A percentile compares a stretch with the other conserved stretches of the same genome.
Conservation (phyloP, 2,888 invertebrate species). For the Fragum sueziense region DNA sequence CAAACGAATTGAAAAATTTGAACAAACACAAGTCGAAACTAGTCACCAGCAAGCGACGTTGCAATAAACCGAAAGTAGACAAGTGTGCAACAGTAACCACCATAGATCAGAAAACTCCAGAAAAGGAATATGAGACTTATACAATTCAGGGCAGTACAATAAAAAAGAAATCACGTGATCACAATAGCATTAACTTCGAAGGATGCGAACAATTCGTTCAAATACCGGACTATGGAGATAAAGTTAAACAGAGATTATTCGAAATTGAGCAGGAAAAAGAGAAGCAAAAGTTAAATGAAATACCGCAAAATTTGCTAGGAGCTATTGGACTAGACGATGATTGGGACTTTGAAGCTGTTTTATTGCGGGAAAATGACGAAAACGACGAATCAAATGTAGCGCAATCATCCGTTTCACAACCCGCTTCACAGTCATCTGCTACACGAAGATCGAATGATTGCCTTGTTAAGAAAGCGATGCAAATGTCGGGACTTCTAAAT, state of each 20-base stretch:
- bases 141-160: conserved; percentile 15
- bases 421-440: background rate
- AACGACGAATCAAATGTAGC: background rate
- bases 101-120: background rate
- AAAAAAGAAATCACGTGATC: conserved; percentile 6
- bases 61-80: background rate
- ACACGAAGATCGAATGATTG: background rate
- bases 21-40: background rate
- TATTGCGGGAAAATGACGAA: background rate
- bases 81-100: background rate
- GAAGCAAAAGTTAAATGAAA: background rate
- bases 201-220: background rate
- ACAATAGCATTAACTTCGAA: too few relatives aligned
- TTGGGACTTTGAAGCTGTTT: background rate
- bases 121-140: background rate
- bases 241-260: conserved; percentile 29
- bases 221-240: background rate
- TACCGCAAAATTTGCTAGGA: conserved; percentile 24
- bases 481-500: background rate
- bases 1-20: too few relatives aligned
- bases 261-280: conserved; percentile 5
- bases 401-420: too few relatives aligned
- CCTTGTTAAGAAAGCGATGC: background rate
- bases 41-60: background rate
- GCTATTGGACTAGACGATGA: background rate